Evolutionary conservation across 2,888 invertebrate genomes (phyloP).

Genomic region (Arge pagana): DNA sequence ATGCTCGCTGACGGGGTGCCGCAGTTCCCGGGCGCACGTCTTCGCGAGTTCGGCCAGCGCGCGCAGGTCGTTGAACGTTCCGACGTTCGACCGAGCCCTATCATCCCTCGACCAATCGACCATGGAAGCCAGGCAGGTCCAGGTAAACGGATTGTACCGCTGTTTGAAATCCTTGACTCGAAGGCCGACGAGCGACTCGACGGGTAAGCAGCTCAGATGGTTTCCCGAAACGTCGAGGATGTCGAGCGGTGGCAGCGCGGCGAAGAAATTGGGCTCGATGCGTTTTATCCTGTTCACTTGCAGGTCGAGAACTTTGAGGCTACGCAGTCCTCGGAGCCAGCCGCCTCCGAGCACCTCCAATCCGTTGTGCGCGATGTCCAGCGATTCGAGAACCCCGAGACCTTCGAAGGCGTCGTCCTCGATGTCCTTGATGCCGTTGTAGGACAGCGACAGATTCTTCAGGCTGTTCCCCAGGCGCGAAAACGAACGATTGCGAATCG

Average conservation of each 20-base stretch:
- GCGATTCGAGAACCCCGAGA: conserved; percentile 22
- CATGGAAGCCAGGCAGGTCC: conserved; percentile 12
- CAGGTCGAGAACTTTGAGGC: conserved; percentile 24
- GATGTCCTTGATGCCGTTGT: conserved; percentile 27
- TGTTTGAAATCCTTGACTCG: conserved; percentile 20
- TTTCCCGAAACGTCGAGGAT: conserved; percentile 27
- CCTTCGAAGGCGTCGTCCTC: conserved; percentile 30
- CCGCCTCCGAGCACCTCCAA: conserved; percentile 25
- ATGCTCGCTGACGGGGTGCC: too few relatives aligned
- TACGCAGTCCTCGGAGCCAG: conserved; percentile 30
- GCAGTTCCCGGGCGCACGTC: too few relatives aligned
- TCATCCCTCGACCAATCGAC: conserved; percentile 21
- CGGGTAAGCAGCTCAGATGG: conserved; percentile 22
- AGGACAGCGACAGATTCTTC: background rate
- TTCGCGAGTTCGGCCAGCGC: too few relatives aligned
- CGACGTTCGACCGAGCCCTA: background rate
- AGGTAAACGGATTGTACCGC: conserved; percentile 26
- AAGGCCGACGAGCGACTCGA: conserved; percentile 20
- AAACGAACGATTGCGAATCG: background rate
- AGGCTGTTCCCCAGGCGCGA: conserved; percentile 1
- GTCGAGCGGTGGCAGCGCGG: conserved; percentile 22
- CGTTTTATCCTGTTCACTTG: conserved; percentile 21
- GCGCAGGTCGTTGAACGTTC: background rate
- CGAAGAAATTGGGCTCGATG: conserved; percentile 28
- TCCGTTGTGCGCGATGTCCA: conserved; percentile 25